A percentile compares a stretch with the other conserved stretches of the same genome.
phyloP scores from a whole-genome alignment of 2,113 vertebrate species.

The Bubo bubo region DNA sequence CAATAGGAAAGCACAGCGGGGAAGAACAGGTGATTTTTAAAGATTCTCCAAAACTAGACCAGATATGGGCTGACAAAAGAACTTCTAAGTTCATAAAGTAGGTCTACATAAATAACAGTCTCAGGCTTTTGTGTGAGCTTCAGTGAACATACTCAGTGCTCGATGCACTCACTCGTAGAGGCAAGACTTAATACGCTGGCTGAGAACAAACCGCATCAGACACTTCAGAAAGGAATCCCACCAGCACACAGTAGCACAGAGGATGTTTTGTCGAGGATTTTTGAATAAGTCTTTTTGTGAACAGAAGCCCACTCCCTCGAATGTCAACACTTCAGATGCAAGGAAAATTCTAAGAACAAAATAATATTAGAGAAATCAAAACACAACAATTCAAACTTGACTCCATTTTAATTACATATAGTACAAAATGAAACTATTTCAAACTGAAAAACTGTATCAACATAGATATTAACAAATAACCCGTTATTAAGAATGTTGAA shows the following conservation, averaged over 20 bases:
- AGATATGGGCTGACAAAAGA: background rate
- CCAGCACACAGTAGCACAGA: background rate
- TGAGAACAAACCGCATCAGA: background rate
- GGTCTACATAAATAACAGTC: background rate
- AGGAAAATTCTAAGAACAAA: background rate
- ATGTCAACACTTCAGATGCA: background rate
- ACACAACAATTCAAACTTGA: background rate
- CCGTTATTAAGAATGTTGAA: background rate
- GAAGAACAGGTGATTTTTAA: background rate
- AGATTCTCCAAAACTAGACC: background rate
- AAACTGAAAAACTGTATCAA: background rate
- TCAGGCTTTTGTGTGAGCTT: background rate
- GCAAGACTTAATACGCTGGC: background rate
- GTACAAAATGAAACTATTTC: background rate
- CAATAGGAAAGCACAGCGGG: background rate
- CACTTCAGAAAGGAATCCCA: conserved; percentile 24
- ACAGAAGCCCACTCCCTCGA: background rate
- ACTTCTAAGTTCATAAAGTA: background rate
- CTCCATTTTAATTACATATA: background rate
- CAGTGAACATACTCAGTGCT: background rate
- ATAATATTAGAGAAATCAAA: background rate
- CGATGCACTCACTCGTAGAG: background rate
- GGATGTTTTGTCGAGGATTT: conserved; percentile 8
- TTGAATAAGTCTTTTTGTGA: conserved; percentile 12
- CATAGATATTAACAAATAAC: background rate